Evolutionary conservation across 2,797 vertebrate genomes (phyloP), one percentile per base, ranked within the genome.

Genomic region (Tauraco hartlaubi): DNA sequence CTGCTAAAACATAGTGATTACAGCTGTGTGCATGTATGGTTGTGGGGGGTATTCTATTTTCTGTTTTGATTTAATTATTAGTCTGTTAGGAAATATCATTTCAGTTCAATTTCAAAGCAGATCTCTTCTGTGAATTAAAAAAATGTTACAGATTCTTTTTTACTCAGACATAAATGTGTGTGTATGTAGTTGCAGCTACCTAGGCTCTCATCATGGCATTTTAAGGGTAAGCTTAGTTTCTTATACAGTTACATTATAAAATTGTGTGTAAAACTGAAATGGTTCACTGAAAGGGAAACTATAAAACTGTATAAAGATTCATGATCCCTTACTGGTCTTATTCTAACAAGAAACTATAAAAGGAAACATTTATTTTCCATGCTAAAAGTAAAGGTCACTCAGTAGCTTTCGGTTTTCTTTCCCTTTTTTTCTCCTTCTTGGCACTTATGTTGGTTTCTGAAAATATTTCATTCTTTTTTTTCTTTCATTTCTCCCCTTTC

Each of bases 361-460:
- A 96, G 87, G 91, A 97, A 96, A 94, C 93, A 80, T 85, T 96
- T 93, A 74, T 93, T 96, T 96, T 96, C 84, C 84, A 59, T 68
- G 64, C 28, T 92, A 94, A 96, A 96, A 97, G 90, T 51, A 97
- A 97, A 97, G 96, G 97, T 97, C 97, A 97, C 25, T 87, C 80
- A 56, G 80, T 76, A 96, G 69, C 81, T 92, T 95, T 97, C 90
- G 51, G 46, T 84, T 96, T 89, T 89, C 75, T 59, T 86, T 86
- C 56, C 19, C 20, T 68, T 90, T 66, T 48, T 94, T 83, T 44
- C 78, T 69, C 37, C 12, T 93, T 95, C 69, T 74, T 88, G 64
- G 61, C 69, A 71, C 68, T 88, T 64, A 23, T 67, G 75, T 94
- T 39, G 21, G 49, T 75, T 95, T 94, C 85, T 95, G 72, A 90